Evolutionary conservation across 35 echinoderm and acorn worm species (phyloP).

Genomic region (Eucidaris tribuloides): DNA sequence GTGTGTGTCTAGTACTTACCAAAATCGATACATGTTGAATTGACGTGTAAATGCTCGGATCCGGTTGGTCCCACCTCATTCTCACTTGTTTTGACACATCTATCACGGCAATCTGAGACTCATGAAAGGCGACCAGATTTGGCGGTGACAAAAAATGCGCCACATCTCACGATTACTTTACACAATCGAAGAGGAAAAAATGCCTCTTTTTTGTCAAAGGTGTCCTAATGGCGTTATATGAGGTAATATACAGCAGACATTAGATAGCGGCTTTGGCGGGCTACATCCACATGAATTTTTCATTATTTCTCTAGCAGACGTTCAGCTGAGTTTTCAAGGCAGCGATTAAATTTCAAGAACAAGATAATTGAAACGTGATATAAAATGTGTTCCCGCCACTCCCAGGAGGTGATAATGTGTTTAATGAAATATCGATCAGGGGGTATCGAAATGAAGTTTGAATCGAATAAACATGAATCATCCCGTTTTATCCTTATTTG

Average conservation of each 20-base stretch:
- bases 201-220: neutral
- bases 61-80: constrained; percentile 8
- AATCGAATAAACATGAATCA: no score
- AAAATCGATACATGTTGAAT: constrained; percentile 26
- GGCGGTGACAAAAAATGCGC: neutral
- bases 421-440: no score
- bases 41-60: constrained; percentile 27
- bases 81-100: constrained; percentile 13
- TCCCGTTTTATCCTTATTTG: no score
- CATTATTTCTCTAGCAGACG: constrained; percentile 3
- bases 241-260: constrained; percentile 14
- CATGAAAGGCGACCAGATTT: constrained; percentile 14
- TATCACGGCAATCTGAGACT: neutral
- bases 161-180: constrained; percentile 17
- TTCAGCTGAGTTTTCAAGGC: constrained; percentile 12
- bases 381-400: neutral
- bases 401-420: no score
- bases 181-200: constrained; percentile 3
- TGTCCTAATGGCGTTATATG: constrained; percentile 26
- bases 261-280: constrained; percentile 6
- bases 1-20: constrained; percentile 35
- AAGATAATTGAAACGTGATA: neutral
- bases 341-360: constrained; percentile 3
- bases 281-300: constrained; percentile 23
- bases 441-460: no score